Conservation (phyloP, 2,888 invertebrate genomes). For the Drosophila basisetae region DNA sequence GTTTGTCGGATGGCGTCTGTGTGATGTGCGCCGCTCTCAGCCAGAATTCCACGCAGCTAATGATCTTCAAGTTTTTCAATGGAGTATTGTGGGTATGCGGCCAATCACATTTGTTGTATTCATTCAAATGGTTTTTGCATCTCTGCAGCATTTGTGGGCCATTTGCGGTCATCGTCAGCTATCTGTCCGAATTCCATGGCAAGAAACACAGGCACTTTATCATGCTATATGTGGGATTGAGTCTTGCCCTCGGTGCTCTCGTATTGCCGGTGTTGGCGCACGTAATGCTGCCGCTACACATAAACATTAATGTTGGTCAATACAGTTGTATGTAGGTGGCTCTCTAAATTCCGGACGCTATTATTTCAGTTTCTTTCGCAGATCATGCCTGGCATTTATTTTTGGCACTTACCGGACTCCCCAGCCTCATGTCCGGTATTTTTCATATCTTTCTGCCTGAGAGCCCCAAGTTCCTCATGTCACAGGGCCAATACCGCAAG, state of each 20-base stretch:
- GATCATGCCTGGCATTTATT: conserved; percentile 79
- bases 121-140: not conserved
- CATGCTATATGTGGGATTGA: conserved; percentile 88
- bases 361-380: conserved; percentile 14
- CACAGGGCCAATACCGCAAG: conserved; percentile 74
- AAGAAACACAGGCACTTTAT: conserved; percentile 88
- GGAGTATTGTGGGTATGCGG: conserved; percentile 88
- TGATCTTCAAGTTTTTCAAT: conserved; percentile 89
- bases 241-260: conserved; percentile 88
- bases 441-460: conserved; percentile 74
- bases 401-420: conserved; percentile 61
- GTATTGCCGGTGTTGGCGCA: conserved; percentile 90
- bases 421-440: conserved; percentile 65
- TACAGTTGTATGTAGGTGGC: conserved; percentile 57
- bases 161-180: conserved; percentile 89
- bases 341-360: not conserved
- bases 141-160: conserved; percentile 88
- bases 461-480: conserved; percentile 83
- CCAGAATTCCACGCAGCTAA: conserved; percentile 88
- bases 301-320: conserved; percentile 43
- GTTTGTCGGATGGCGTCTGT: conserved; percentile 88
- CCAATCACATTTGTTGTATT: not conserved
- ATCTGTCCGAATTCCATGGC: conserved; percentile 90
- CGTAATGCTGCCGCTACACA: conserved; percentile 88
- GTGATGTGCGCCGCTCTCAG: conserved; percentile 88